Base-by-base conservation (phyloP, 2,797 vertebrate species). In the Neomorphus geoffroyi region DNA sequence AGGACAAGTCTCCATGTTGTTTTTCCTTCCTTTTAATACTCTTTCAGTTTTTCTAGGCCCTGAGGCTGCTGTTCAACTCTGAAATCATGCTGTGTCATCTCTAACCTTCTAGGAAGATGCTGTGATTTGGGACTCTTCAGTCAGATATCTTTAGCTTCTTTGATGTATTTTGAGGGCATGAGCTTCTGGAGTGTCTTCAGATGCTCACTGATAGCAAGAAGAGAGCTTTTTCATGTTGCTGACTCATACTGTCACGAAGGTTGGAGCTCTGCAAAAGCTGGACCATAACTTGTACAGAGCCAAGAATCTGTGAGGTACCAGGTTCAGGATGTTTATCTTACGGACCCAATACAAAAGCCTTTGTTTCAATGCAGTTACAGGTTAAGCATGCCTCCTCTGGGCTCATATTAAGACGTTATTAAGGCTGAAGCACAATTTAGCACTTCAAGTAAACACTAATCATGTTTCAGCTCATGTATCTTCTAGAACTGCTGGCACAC, bases 141-240 rank as follows among this genome's bases (percentile, higher is more conserved):
- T 64, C 39, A 56, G 43, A 24, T 37, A 71, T 65, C 75, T 58
- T 32, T 1, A 86, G 8, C 17, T 53, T 60, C 54, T 92, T 74
- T 43, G 64, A 37, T 77, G 3, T 60, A 72, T 85, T 80, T n/a
- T 92, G 61, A 71, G 78, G 77, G 24, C 70, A 67, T 43, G 80
- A 89, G 61, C 62, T 93, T 88, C 77, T 85, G 69, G 48, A 92
- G 64, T 78, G 74, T 65, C 92, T 94, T 95, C 94, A 93, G 90
- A 75, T 95, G 74, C 28, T 88, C 53, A 53, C 8, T 81, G 66
- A 73, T 11, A 67, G 35, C 19, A 71, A 88, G 85, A 93, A 46
- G 64, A 82, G 66, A 86, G 48, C 33, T 88, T 72, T 94, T 56
- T 67, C 60, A 23, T 43, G 23, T 53, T 78, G 85, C 67, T 92